Percentiles rank a stretch among this genome's conserved stretches.
phyloP scores from a whole-genome alignment of 2,113 vertebrate species.

The Tachuris rubrigastra region DNA sequence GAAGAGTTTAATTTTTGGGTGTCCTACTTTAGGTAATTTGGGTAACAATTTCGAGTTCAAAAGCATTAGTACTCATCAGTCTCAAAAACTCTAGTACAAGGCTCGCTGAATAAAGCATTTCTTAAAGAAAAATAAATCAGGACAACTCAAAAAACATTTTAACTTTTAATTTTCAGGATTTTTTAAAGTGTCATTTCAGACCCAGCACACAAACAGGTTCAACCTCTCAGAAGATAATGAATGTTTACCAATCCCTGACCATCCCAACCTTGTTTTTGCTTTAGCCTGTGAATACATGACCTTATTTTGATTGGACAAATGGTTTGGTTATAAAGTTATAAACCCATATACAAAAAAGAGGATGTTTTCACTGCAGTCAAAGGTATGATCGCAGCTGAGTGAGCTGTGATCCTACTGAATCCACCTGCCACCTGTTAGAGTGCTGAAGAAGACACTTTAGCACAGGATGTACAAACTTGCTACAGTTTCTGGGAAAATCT shows the following conservation, averaged over 20 bases:
- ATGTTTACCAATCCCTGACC: neutral
- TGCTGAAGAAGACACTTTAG: neutral
- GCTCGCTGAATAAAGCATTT: neutral
- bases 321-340: neutral
- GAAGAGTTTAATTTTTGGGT: neutral
- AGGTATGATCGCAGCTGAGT: neutral
- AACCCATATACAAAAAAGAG: neutral
- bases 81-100: neutral
- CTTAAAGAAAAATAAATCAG: neutral
- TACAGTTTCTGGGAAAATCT: neutral
- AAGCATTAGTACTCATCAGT: neutral
- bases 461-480: neutral
- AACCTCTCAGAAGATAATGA: neutral
- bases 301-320: neutral
- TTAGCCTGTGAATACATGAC: neutral
- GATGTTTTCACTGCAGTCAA: neutral
- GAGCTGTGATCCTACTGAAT: neutral
- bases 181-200: neutral
- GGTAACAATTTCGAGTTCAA: neutral
- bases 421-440: neutral
- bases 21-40: neutral
- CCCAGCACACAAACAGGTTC: neutral
- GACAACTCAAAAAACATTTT: neutral
- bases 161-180: neutral
- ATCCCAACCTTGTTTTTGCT: neutral